Percentiles rank a stretch among this genome's conserved stretches.
Conservation (phyloP, 2,797 vertebrate genomes). For the Potorous gilbertii region DNA sequence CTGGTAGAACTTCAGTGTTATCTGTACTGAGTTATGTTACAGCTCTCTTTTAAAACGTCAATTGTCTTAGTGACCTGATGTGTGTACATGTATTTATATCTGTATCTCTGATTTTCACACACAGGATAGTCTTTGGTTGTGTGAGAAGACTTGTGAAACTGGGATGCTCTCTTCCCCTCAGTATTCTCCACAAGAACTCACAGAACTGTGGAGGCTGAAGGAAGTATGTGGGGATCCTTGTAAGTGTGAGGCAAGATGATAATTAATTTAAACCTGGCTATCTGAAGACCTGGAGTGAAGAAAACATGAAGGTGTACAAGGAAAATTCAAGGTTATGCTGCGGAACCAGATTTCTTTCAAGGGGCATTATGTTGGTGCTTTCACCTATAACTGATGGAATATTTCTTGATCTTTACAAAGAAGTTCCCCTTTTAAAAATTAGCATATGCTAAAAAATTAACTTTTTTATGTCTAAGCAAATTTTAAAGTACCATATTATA, state of each 20-base stretch:
- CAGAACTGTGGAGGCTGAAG: conserved; percentile 90
- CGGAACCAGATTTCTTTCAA: background rate
- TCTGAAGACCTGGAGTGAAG: background rate
- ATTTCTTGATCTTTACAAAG: conserved; percentile 41
- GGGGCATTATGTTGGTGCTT: background rate
- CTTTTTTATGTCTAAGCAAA: conserved; percentile 50
- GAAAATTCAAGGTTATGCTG: background rate
- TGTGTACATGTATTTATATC: background rate
- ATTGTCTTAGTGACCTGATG: background rate
- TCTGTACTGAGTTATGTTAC: background rate
- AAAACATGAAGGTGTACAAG: background rate
- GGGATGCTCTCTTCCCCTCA: conserved; percentile 98
- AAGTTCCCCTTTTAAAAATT: conserved; percentile 46
- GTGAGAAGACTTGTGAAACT: conserved; percentile 93
- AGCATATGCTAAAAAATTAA: conserved; percentile 38
- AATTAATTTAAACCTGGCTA: background rate
- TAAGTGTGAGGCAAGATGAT: conserved; percentile 85
- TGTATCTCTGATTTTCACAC: conserved; percentile 13
- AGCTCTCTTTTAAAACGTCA: background rate
- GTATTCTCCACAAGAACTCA: conserved; percentile 91
- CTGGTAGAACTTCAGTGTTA: no score
- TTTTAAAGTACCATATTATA: conserved; percentile 60
- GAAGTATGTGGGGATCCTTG: conserved; percentile 93
- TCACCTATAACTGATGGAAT: background rate
- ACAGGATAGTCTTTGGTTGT: conserved; percentile 95